Conservation (phyloP, 2,113 vertebrate species). For the Spea bombifrons region DNA sequence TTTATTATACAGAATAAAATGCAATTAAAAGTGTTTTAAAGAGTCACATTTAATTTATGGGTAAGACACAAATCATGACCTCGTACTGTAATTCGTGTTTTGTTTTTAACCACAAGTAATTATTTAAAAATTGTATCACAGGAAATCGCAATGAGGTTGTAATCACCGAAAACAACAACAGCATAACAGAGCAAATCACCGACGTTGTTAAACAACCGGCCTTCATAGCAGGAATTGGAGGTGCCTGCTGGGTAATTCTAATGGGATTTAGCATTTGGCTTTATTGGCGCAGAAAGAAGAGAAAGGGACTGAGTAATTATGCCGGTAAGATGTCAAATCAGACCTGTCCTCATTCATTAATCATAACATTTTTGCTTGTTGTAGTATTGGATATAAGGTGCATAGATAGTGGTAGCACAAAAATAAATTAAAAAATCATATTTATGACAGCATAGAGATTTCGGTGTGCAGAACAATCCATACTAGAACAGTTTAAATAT, state of each 20-base stretch:
- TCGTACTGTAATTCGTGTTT: neutral
- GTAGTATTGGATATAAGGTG: neutral
- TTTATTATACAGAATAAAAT: too few species aligned
- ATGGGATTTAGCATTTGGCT: conserved; percentile 99
- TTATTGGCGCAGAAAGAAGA: conserved; percentile 98
- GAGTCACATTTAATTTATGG: too few species aligned
- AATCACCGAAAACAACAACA: conserved; percentile 94
- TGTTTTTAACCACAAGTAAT: neutral
- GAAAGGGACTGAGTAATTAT: conserved; percentile 98
- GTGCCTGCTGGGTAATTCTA: conserved; percentile 97
- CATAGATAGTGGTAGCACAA: neutral
- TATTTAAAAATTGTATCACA: conserved; percentile 49
- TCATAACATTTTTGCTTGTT: neutral
- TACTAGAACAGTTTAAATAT: too few species aligned
- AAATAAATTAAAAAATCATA: too few species aligned
- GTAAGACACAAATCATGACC: too few species aligned
- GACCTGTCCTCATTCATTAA: neutral
- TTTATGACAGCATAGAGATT: too few species aligned
- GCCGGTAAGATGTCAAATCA: conserved; percentile 77
- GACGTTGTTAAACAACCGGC: conserved; percentile 98
- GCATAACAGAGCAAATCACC: conserved; percentile 98
- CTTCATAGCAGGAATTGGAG: conserved; percentile 96
- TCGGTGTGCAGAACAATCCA: too few species aligned
- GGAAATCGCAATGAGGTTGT: conserved; percentile 83
- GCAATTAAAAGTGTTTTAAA: neutral